Conservation (phyloP, 2,888 invertebrate genomes). For the Labia minor region DNA sequence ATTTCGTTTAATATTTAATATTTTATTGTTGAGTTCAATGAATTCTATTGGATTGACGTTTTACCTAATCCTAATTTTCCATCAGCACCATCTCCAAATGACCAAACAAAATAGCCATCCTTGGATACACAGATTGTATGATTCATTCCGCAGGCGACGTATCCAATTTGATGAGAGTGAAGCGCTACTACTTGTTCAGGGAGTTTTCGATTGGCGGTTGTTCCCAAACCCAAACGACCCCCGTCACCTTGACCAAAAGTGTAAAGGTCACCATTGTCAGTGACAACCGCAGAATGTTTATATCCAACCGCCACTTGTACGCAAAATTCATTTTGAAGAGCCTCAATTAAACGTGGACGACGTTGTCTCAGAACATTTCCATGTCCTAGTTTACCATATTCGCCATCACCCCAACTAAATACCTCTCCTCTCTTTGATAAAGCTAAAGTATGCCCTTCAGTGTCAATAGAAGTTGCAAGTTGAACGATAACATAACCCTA, state of each 20-base stretch:
- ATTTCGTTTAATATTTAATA: too few species aligned
- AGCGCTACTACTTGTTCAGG: slow-evolving; percentile 46
- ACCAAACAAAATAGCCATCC: slow-evolving; percentile 49
- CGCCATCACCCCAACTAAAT: slow-evolving; percentile 56
- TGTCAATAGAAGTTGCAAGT: slow-evolving; percentile 50
- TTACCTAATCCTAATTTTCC: slow-evolving; percentile 47
- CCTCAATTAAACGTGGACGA: slow-evolving; percentile 50
- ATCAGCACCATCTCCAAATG: slow-evolving; percentile 55
- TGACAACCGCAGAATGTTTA: slow-evolving; percentile 53
- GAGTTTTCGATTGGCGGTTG: slow-evolving; percentile 48
- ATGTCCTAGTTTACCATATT: slow-evolving; percentile 54
- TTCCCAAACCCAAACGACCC: slow-evolving; percentile 48
- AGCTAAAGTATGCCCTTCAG: slow-evolving; percentile 53
- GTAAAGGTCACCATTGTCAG: slow-evolving; percentile 50
- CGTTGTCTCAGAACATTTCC: slow-evolving; percentile 52
- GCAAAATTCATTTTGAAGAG: slow-evolving; percentile 43
- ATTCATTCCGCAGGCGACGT: slow-evolving; percentile 51
- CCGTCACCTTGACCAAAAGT: slow-evolving; percentile 57
- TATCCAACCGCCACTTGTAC: slow-evolving; percentile 47
- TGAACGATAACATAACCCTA: slow-evolving; percentile 50
- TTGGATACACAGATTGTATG: slow-evolving; percentile 49
- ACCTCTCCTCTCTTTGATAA: slow-evolving; percentile 54
- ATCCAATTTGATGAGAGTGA: slow-evolving; percentile 41
- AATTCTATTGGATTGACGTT: too few species aligned
- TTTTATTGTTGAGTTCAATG: too few species aligned